These are phyloP conservation scores for Chaetorhynchus papuensis DNA, from an alignment of 2,113 vertebrate genomes.

Conservation along the genomic window DNA sequence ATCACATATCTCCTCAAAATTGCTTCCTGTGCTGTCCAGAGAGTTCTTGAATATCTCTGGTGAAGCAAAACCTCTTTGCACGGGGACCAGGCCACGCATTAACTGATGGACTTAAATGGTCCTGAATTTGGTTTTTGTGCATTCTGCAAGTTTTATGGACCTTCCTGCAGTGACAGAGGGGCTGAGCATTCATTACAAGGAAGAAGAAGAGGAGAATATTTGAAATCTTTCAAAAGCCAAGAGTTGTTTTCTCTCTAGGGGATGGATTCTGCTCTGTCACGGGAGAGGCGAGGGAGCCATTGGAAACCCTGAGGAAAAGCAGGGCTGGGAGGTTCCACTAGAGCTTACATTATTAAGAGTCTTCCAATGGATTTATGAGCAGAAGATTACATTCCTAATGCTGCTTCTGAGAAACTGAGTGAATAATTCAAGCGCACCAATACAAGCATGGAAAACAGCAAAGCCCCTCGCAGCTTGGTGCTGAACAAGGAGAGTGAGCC, in stretches of 20 bases:
- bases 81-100: neutral
- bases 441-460: neutral
- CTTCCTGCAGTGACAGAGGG: neutral
- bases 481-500: neutral
- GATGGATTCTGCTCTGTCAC: neutral
- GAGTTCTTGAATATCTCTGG: no score
- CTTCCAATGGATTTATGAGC: conserved; percentile 58
- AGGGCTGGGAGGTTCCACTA: conserved; percentile 18
- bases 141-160: neutral
- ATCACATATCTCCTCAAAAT: neutral
- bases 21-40: neutral
- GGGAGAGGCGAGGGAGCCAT: neutral
- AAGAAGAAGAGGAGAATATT: neutral
- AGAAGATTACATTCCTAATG: conserved; percentile 51
- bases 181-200: neutral
- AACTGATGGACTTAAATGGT: neutral
- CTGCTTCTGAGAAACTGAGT: conserved; percentile 42
- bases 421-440: conserved; percentile 38
- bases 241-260: neutral
- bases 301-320: conserved; percentile 19
- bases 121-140: neutral
- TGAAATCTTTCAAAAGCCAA: neutral
- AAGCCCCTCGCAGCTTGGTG: neutral
- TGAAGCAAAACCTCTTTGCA: neutral
- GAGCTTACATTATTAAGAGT: conserved; percentile 53